Percentiles rank a stretch among this genome's conserved stretches.
phyloP scores from a whole-genome alignment of 2,113 vertebrate genomes.

The Ondatra zibethicus region DNA sequence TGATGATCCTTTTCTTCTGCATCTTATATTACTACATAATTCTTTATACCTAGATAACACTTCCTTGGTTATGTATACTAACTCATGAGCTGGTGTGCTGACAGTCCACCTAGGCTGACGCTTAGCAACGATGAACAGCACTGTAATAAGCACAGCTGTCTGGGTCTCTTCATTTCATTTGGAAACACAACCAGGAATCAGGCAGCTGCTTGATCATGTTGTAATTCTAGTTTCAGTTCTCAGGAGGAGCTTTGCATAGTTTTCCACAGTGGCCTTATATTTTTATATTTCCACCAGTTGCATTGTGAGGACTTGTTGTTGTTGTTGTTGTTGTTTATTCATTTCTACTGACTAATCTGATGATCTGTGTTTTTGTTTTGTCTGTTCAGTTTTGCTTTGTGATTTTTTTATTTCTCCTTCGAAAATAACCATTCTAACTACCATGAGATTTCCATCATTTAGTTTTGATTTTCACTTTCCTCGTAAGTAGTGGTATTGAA shows the following conservation, averaged over 20 bases:
- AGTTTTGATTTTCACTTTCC: background rate
- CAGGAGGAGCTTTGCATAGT: too few relatives aligned
- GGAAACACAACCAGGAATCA: background rate
- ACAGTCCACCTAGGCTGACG: background rate
- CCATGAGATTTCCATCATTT: background rate
- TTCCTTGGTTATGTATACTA: background rate
- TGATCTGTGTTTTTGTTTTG: background rate
- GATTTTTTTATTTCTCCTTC: background rate
- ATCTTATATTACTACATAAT: too few relatives aligned
- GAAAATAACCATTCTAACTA: background rate
- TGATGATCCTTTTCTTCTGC: too few relatives aligned
- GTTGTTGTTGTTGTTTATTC: background rate
- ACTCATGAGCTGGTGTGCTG: background rate
- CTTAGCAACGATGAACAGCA: background rate
- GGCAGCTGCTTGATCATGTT: background rate
- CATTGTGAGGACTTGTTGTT: background rate
- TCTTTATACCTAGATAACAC: background rate
- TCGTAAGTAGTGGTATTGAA: background rate
- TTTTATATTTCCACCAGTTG: background rate
- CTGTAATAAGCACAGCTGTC: background rate
- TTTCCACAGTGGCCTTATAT: background rate
- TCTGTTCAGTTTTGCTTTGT: background rate
- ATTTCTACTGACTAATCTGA: background rate
- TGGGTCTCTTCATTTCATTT: background rate
- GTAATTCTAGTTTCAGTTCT: background rate